Evolutionary conservation across 2,797 vertebrate genomes (phyloP), one percentile per base, ranked within the genome.

Genomic region (Phoebastria nigripes): DNA sequence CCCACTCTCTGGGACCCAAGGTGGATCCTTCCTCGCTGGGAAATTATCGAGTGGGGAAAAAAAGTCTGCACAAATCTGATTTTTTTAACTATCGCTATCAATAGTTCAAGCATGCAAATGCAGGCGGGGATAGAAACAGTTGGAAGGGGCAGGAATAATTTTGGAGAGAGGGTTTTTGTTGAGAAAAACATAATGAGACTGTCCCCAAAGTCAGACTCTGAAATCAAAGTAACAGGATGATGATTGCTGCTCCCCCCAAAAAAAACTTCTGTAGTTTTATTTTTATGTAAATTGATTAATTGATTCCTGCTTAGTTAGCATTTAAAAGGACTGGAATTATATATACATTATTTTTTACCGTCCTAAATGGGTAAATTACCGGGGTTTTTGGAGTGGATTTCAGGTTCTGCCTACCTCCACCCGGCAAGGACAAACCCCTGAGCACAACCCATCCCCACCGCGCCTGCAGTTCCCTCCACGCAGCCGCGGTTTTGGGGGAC

Each of bases 1-100:
- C 29, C 56, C 7, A 3, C 33, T 84, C 15, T 1, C 25, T 42
- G 46, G 10, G 58, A 82, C 8, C 9, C 51, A 6, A 39, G 28
- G 47, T 16, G 55, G 28, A 44, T 61, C 72, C 20, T 25, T 86
- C 28, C 18, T 6, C 2, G 29, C 20, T 35, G 76, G 26, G 41
- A 46, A 8, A 47, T 58, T 51, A 47, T 18, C 4, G 3, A 41
- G 6, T 2, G 8, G 9, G 8, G 2, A 0, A 5, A 12, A 71
- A 42, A 39, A 6, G 3, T 2, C 8, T 21, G 16, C 4, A 37
- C 58, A 90, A 82, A 61, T 46, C 5, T 0, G 28, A 26, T 28
- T 35, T 47, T 54, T 82, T 56, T 76, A 15, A 8, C 6, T 26
- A 26, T 14, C 3, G 4, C 54, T n/a, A n/a, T 37, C 37, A 24